Evolutionary conservation across 1,140 invertebrate genomes (phyloP).

Genomic region (Zelostemma sp.): DNA sequence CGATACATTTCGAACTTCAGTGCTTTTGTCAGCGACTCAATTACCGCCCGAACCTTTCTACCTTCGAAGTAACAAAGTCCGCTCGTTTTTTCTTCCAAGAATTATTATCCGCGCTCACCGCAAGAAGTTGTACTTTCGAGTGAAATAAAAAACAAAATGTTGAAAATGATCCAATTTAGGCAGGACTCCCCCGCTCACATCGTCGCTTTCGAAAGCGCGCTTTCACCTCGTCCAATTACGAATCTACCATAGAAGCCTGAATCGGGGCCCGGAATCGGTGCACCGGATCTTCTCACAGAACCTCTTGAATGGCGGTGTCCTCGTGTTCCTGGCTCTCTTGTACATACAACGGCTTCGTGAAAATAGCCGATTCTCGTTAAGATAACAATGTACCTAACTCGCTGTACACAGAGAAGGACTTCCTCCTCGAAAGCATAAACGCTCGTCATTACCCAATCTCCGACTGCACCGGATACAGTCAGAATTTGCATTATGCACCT

Average conservation of each 20-base stretch:
- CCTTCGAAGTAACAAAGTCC: not conserved
- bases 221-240: slow-evolving; percentile 50
- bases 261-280: slow-evolving; percentile 45
- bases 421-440: slow-evolving; percentile 22
- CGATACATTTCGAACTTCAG: too few species aligned
- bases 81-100: not conserved
- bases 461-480: slow-evolving; percentile 5
- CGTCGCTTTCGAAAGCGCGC: slow-evolving; percentile 50
- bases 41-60: not conserved
- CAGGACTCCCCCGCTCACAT: slow-evolving; percentile 8
- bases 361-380: slow-evolving; percentile 45
- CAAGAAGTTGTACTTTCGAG: too few species aligned
- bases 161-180: slow-evolving; percentile 1
- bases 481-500: not conserved
- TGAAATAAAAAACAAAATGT: not conserved
- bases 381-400: slow-evolving; percentile 34
- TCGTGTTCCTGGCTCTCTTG: slow-evolving; percentile 25
- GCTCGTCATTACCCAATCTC: slow-evolving; percentile 19
- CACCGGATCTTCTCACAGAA: slow-evolving; percentile 48
- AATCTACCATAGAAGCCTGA: slow-evolving; percentile 49
- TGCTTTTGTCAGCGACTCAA: too few species aligned
- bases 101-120: not conserved
- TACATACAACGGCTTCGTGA: slow-evolving; percentile 18
- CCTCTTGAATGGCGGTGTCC: slow-evolving; percentile 35
- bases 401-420: slow-evolving; percentile 16